phyloP scores from a whole-genome alignment of 2,888 invertebrate species.

The Patella caerulea region DNA sequence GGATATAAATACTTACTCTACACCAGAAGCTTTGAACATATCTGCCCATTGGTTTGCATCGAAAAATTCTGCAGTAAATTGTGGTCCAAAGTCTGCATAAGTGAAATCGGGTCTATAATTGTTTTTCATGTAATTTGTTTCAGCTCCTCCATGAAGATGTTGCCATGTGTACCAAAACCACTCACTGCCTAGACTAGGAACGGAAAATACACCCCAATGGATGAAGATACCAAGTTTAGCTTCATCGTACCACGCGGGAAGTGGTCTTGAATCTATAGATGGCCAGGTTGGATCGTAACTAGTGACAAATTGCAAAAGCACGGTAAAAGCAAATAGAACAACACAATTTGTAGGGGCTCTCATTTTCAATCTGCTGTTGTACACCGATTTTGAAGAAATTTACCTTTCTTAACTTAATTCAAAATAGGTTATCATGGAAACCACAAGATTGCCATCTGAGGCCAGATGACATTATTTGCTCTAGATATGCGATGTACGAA shows the following conservation, averaged over 20 bases:
- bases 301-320: too few species aligned
- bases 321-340: too few species aligned
- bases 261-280: conserved; percentile 85
- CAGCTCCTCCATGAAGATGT: conserved; percentile 38
- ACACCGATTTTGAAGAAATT: too few species aligned
- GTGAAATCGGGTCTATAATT: conserved; percentile 88
- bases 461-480: too few species aligned
- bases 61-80: conserved; percentile 90
- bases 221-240: conserved; percentile 93
- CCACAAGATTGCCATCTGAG: too few species aligned
- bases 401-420: too few species aligned
- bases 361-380: too few species aligned
- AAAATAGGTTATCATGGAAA: too few species aligned
- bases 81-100: conserved; percentile 90
- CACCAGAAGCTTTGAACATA: conserved; percentile 87
- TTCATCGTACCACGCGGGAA: conserved; percentile 91
- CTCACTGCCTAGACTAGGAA: conserved; percentile 84
- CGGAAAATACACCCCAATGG: conserved; percentile 94
- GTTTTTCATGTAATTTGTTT: conserved; percentile 80
- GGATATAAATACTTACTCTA: conserved; percentile 74
- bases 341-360: too few species aligned
- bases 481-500: too few species aligned
- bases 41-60: conserved; percentile 88
- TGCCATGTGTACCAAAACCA: conserved; percentile 69
- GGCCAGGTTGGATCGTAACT: conserved; percentile 80